Evolutionary conservation across 2,113 vertebrate species (phyloP), one percentile per base, ranked within the genome.

Genomic region (Pycnonotus jocosus): DNA sequence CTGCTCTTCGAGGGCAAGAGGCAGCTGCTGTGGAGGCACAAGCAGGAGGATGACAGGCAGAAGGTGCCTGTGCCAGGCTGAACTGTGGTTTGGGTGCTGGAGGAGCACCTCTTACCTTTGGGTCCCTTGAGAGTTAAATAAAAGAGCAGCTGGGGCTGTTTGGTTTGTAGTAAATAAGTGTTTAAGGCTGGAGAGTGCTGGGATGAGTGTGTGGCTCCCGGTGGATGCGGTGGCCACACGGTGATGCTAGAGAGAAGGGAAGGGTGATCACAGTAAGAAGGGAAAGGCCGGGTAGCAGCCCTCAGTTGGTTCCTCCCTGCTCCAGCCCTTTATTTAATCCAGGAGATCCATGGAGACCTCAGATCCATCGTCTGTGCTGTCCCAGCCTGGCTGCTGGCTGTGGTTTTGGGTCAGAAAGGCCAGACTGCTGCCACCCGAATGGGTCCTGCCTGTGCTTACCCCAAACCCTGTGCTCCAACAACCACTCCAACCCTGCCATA

Each of bases 1-100:
- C 87, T 99, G 74, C 90, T 99, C 4, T 99, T 99, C 24, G 99
- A 99, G 95, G 99, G 98, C 62, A 98, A 97, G 90, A 98, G 98
- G 64, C 99, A 99, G 82, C 62, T 98, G 62, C 92, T 92, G 28
- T 3, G 0, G 48, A 73, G 57, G 65, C 73, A 60, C 45, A 44
- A 65, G 54, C 74, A 25, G 37, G 77, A 81, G 27, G 77, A 61
- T 0, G 10, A 19, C 88, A 15, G 48, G 88, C 90, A 86, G 48
- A 70, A 84, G 68, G 24, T 90, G 44, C 96, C 97, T 13, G 25
- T 54, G 61, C 95, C 66, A 9, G 81, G 76, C 27, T 92, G 12
- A 96, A 54, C 44, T 40, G 80, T 2, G 25, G 37, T 28, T 47
- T 24, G 44, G 42, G 53, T n/a, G 86, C 61, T 86, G 86, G 35